phyloP scores from a whole-genome alignment of 2,888 invertebrate genomes.

The Hemicrepidius hirtus region DNA sequence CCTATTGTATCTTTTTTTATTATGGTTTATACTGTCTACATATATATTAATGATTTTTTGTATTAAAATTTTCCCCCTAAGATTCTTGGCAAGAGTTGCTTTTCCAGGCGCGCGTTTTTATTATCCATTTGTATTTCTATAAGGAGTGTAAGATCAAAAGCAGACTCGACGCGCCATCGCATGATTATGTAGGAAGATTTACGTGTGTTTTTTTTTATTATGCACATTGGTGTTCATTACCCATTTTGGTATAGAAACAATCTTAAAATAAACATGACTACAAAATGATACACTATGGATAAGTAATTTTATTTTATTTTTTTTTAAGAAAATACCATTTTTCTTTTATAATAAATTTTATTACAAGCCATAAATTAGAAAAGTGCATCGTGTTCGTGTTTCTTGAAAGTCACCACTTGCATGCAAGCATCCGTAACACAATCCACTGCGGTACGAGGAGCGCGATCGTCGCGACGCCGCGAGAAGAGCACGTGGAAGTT shows the following conservation, averaged over 20 bases:
- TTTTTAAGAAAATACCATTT: too few species aligned
- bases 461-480: constrained; percentile 1
- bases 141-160: constrained; percentile 41
- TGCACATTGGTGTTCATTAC: constrained; percentile 21
- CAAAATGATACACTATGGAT: background rate
- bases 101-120: constrained; percentile 33
- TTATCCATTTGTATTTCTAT: constrained; percentile 41
- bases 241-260: constrained; percentile 17
- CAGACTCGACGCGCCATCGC: constrained; percentile 33
- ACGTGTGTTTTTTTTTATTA: constrained; percentile 35
- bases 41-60: background rate
- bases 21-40: background rate
- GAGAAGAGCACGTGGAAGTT: constrained; percentile 48
- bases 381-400: background rate
- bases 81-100: constrained; percentile 6
- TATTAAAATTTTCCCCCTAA: constrained; percentile 31
- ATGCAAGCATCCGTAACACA: constrained; percentile 12
- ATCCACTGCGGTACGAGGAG: background rate
- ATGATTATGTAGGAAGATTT: constrained; percentile 40
- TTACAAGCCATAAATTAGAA: too few species aligned
- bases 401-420: constrained; percentile 3
- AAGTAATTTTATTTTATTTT: background rate
- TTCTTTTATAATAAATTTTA: too few species aligned
- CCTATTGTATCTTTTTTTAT: too few species aligned
- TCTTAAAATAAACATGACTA: constrained; percentile 10